Percentiles rank a stretch among this genome's conserved stretches.
phyloP scores from a whole-genome alignment of 2,797 vertebrate species.

The Cyprinodon diabolis region DNA sequence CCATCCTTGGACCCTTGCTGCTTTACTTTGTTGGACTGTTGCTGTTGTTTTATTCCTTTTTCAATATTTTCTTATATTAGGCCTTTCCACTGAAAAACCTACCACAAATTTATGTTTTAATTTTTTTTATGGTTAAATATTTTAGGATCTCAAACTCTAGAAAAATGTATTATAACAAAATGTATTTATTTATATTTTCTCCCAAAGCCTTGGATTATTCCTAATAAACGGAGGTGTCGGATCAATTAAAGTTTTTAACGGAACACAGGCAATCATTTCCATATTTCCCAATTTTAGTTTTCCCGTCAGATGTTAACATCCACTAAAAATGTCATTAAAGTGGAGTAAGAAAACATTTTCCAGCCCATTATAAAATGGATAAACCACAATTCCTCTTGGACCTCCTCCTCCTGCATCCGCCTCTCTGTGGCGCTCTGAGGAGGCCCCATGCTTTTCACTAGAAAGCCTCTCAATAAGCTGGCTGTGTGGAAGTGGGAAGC shows the following conservation, averaged over 20 bases:
- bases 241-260: neutral
- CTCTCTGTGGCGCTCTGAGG: slow-evolving; percentile 28
- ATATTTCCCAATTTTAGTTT: slow-evolving; percentile 36
- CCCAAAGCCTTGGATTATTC: neutral
- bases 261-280: slow-evolving; percentile 42
- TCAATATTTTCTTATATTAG: too few relatives aligned
- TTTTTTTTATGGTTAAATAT: too few relatives aligned
- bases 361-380: slow-evolving; percentile 37
- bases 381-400: slow-evolving; percentile 26
- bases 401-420: slow-evolving; percentile 13
- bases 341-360: slow-evolving; percentile 38
- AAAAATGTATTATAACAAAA: too few relatives aligned
- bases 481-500: slow-evolving; percentile 40
- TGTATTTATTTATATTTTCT: neutral
- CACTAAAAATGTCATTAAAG: neutral
- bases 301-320: neutral
- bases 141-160: too few relatives aligned
- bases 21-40: too few relatives aligned
- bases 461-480: slow-evolving; percentile 71
- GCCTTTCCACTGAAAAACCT: too few relatives aligned
- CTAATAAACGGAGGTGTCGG: neutral
- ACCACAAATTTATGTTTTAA: too few relatives aligned
- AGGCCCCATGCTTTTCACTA: slow-evolving; percentile 79
- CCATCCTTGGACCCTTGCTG: too few relatives aligned
- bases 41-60: too few relatives aligned